Percentiles rank a stretch among this genome's conserved stretches.
phyloP scores from a whole-genome alignment of 2,888 invertebrate species.

The Coenonympha arcania region DNA sequence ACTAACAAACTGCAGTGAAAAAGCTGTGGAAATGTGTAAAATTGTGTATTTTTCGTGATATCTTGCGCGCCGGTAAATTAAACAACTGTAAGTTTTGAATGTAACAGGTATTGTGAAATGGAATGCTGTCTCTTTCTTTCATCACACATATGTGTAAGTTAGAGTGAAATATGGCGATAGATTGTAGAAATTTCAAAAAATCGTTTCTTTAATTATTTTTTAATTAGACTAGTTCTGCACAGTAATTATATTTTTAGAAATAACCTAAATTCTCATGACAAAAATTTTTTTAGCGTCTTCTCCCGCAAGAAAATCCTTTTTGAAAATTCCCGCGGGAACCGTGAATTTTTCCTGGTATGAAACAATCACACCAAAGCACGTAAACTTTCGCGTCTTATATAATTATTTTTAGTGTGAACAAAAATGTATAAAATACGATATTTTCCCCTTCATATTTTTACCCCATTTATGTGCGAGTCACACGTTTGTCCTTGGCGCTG shows the following conservation, averaged over 20 bases:
- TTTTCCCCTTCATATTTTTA: too few relatives aligned
- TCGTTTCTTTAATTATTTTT: too few relatives aligned
- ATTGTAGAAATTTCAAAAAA: neutral
- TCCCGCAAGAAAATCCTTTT: too few relatives aligned
- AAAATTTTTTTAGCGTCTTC: too few relatives aligned
- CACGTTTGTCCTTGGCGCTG: neutral
- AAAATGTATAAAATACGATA: too few relatives aligned
- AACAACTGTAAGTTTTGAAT: slow-evolving; percentile 7
- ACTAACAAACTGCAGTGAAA: neutral
- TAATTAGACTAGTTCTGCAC: neutral
- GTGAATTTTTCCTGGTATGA: too few relatives aligned
- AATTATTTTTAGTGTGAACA: too few relatives aligned
- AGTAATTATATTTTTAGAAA: neutral
- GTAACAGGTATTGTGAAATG: neutral
- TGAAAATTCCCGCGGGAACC: too few relatives aligned
- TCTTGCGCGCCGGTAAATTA: slow-evolving; percentile 1
- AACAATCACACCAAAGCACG: too few relatives aligned
- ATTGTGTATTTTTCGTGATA: neutral
- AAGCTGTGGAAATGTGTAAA: neutral
- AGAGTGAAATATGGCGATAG: neutral
- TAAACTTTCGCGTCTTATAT: too few relatives aligned
- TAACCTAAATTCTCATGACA: too few relatives aligned
- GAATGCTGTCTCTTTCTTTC: slow-evolving; percentile 4
- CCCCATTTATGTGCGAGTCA: neutral
- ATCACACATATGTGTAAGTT: neutral